phyloP scores from a whole-genome alignment of 2,888 invertebrate species.

The Exephanes ischioxanthus region DNA sequence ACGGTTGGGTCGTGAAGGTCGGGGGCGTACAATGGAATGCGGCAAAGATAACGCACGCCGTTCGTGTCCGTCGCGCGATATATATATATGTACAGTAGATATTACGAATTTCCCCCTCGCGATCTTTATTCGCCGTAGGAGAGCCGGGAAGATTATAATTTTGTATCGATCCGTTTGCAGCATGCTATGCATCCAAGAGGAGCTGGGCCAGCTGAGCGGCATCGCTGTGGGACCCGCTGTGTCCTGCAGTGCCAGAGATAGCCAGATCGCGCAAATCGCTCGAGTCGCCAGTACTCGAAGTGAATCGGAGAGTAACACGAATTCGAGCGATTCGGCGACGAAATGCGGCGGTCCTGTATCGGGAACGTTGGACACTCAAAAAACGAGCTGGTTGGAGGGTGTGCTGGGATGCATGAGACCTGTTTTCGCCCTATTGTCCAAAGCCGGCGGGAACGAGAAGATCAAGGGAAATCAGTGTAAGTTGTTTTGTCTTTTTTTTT shows the following conservation, averaged over 20 bases:
- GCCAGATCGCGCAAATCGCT: slow-evolving; percentile 76
- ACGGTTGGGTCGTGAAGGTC: neutral
- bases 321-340: slow-evolving; percentile 79
- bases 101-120: slow-evolving; percentile 17
- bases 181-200: slow-evolving; percentile 89
- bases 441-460: slow-evolving; percentile 89
- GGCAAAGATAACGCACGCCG: slow-evolving; percentile 56
- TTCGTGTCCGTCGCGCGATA: slow-evolving; percentile 34
- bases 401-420: slow-evolving; percentile 95
- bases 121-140: neutral
- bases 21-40: slow-evolving; percentile 57
- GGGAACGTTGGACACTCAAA: slow-evolving; percentile 84
- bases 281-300: slow-evolving; percentile 75
- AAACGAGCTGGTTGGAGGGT: slow-evolving; percentile 92
- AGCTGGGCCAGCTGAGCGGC: slow-evolving; percentile 86
- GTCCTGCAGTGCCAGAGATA: slow-evolving; percentile 71
- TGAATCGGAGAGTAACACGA: slow-evolving; percentile 79
- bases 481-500: slow-evolving; percentile 36
- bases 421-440: slow-evolving; percentile 94
- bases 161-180: slow-evolving; percentile 81
- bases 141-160: slow-evolving; percentile 3
- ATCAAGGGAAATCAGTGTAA: slow-evolving; percentile 89
- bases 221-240: slow-evolving; percentile 79
- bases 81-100: slow-evolving; percentile 19
- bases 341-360: slow-evolving; percentile 79